Percentiles rank a stretch among this genome's conserved stretches.
Conservation (phyloP, 2,888 invertebrate species). For the Amblyjoppa fuscipennis region DNA sequence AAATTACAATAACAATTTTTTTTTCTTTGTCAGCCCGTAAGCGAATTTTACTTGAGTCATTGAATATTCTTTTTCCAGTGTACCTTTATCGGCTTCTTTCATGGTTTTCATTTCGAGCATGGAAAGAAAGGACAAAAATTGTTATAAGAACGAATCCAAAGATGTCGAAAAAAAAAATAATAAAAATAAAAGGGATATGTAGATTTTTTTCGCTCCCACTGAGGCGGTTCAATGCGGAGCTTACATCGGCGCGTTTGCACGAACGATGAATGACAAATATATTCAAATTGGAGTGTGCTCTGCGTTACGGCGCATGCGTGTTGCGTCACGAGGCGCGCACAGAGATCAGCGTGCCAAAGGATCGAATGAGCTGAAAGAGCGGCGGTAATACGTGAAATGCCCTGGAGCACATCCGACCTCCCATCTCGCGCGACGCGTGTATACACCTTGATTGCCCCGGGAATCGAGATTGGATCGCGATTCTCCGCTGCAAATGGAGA, state of each 20-base stretch:
- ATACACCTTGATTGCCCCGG: constrained; percentile 54
- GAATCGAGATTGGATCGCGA: constrained; percentile 56
- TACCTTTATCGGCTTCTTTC: too few species aligned
- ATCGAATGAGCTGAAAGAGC: constrained; percentile 11
- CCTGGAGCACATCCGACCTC: constrained; percentile 61
- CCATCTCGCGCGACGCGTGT: constrained; percentile 36
- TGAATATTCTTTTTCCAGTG: too few species aligned
- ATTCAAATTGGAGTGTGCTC: constrained; percentile 63
- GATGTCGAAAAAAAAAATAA: background rate
- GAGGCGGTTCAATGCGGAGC: constrained; percentile 25
- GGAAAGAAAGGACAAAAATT: too few species aligned
- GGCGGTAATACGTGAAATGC: constrained; percentile 39
- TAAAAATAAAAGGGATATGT: constrained; percentile 20
- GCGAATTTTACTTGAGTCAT: too few species aligned
- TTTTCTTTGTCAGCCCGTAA: too few species aligned
- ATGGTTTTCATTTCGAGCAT: too few species aligned
- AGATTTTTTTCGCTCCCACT: constrained; percentile 25
- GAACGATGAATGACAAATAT: constrained; percentile 63
- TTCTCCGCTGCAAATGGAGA: constrained; percentile 35
- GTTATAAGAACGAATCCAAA: too few species aligned
- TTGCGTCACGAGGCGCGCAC: constrained; percentile 47
- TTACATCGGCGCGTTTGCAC: constrained; percentile 27
- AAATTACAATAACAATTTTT: too few species aligned
- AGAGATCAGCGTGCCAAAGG: constrained; percentile 20
- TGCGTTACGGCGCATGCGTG: constrained; percentile 13